phyloP scores from a whole-genome alignment of 2,113 vertebrate genomes.

The Coptodon rendalli region DNA sequence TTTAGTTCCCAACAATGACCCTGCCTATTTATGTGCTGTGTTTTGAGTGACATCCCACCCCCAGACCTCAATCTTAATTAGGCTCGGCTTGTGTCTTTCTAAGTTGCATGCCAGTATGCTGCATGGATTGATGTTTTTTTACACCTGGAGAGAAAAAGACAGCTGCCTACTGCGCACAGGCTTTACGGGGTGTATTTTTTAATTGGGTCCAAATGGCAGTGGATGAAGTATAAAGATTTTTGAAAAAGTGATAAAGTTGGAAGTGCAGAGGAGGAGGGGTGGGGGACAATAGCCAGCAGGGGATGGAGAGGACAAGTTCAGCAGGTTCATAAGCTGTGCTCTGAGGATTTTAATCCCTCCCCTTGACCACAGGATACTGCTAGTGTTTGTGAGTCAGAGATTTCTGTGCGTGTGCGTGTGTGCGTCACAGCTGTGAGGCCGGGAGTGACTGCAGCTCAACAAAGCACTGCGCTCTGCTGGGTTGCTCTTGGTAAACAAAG shows the following conservation, averaged over 20 bases:
- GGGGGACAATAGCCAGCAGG: constrained; percentile 53
- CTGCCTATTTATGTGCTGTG: constrained; percentile 58
- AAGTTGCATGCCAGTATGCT: constrained; percentile 11
- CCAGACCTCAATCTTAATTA: constrained; percentile 36
- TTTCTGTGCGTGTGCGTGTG: constrained; percentile 29
- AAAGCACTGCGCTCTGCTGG: constrained; percentile 66
- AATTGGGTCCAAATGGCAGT: constrained; percentile 58
- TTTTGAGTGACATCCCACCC: constrained; percentile 57
- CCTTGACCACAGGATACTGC: constrained; percentile 73
- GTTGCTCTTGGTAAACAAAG: constrained; percentile 72
- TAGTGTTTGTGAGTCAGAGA: constrained; percentile 71
- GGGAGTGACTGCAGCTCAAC: constrained; percentile 68
- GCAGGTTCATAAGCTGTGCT: constrained; percentile 65
- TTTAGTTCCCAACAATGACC: constrained; percentile 66
- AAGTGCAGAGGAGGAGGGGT: constrained; percentile 9
- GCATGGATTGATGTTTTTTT: constrained; percentile 35
- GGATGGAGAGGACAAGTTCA: constrained; percentile 69
- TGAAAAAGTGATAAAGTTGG: constrained; percentile 43
- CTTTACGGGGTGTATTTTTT: constrained; percentile 53
- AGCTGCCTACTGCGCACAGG: constrained; percentile 28
- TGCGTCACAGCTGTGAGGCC: constrained; percentile 72
- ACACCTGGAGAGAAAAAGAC: constrained; percentile 40
- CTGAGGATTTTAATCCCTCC: constrained; percentile 68
- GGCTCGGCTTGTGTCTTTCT: constrained; percentile 25
- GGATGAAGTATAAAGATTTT: constrained; percentile 28